Conservation (phyloP, 1,140 invertebrate genomes). For the Drosophila sucinea region DNA sequence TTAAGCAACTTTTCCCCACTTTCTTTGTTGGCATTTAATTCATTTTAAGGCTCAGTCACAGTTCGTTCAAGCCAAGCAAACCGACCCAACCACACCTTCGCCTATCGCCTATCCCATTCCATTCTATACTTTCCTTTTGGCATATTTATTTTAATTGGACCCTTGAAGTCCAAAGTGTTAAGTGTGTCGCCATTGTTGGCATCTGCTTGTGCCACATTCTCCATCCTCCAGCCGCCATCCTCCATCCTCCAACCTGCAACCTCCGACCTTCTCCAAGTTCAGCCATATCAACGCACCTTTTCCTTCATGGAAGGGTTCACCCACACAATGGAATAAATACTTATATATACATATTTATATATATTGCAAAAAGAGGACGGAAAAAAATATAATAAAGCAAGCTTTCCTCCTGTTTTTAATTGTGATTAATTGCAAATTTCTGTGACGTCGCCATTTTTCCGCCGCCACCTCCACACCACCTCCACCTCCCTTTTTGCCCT, state of each 20-base stretch:
- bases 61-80: not conserved
- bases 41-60: slow-evolving; percentile 12
- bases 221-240: slow-evolving; percentile 3
- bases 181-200: slow-evolving; percentile 52
- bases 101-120: not conserved
- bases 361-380: not conserved
- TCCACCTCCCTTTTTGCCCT: not conserved
- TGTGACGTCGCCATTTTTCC: slow-evolving; percentile 22
- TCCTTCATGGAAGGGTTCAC: slow-evolving; percentile 24
- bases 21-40: slow-evolving; percentile 7
- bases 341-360: slow-evolving; percentile 4
- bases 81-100: not conserved
- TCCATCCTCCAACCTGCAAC: slow-evolving; percentile 2
- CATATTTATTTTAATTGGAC: slow-evolving; percentile 51
- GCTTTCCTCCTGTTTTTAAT: slow-evolving; percentile 52
- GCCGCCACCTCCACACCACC: not conserved
- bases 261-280: no score
- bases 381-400: slow-evolving; percentile 18
- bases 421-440: slow-evolving; percentile 60
- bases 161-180: slow-evolving; percentile 33
- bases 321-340: slow-evolving; percentile 31
- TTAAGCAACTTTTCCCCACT: not conserved
- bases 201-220: slow-evolving; percentile 35
- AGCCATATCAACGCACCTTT: slow-evolving; percentile 34
- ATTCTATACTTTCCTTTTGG: not conserved